Base-by-base conservation (phyloP, 2,113 vertebrate genomes). In the Ptilorrhoa leucosticta region DNA sequence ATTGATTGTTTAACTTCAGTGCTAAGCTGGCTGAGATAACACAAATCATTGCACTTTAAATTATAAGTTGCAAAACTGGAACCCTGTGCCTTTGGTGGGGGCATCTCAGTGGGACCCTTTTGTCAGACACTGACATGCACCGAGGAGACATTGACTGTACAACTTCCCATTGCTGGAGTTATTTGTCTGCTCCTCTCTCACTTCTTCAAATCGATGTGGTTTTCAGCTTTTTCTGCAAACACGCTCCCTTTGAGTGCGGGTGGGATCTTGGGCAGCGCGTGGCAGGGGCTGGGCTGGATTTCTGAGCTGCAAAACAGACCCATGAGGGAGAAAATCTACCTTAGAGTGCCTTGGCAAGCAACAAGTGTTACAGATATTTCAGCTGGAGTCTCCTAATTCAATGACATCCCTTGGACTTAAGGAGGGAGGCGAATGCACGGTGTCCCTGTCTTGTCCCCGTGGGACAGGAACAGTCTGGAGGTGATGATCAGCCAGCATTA, bases 11-110 rank as follows among this genome's bases (percentile, higher is more conserved):
- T 76, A 79, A 35, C 54, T 87, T 44, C 11, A 45, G 79, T 61
- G 92, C 87, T 81, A 53, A 93, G 72, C 91, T 48, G 69, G 79
- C 89, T 90, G 79, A 77, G 78, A 56, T 56, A 88, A 86, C 7
- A 9, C 76, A 91, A 80, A 86, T 77, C 76, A 22, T 71, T 90
- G 15, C 77, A 28, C 39, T 48, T 81, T 81, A 90, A 90, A 78
- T 50, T 72, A 10, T 30, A 60, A 90, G 39, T 64, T 86, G 47
- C 51, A 69, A 70, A 93, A 90, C 93, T 86, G 79, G 83, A 60
- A 75, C 85, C 35, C 78, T 54, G 33, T 94, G 56, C 72, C 54
- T 84, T 45, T 53, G 66, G 42, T 64, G 40, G 58, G 48, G 45
- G 16, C 31, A 19, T 66, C 70, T 93, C 90, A 92, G 76, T 64